A percentile compares a stretch with the other conserved stretches of the same genome.
Conservation (phyloP, 2,113 vertebrate species). For the Ornithorhynchus anatinus region DNA sequence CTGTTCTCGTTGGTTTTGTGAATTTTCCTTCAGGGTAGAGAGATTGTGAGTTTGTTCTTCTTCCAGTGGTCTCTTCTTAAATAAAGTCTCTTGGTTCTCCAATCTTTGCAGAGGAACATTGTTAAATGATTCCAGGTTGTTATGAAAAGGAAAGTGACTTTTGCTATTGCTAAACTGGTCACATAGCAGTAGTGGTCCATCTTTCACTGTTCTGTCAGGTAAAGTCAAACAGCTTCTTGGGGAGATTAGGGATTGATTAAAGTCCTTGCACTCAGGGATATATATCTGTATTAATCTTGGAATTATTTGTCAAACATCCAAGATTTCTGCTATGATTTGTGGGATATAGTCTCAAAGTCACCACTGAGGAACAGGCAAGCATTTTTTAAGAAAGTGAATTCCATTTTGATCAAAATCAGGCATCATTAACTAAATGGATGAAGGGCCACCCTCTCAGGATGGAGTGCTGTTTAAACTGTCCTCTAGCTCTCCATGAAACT, state of each 20-base stretch:
- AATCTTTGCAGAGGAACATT: background rate
- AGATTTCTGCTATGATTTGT: conserved; percentile 21
- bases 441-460: background rate
- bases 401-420: background rate
- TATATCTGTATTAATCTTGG: conserved; percentile 33
- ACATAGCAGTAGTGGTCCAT: conserved; percentile 1
- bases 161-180: conserved; percentile 20
- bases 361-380: background rate
- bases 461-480: background rate
- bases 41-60: too few relatives aligned
- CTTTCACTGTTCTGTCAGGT: conserved; percentile 22
- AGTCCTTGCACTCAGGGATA: conserved; percentile 28
- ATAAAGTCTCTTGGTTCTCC: too few relatives aligned
- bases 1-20: too few relatives aligned
- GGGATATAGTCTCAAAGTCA: conserved; percentile 33
- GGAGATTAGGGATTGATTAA: conserved; percentile 54
- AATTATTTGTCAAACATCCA: conserved; percentile 24
- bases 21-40: too few relatives aligned
- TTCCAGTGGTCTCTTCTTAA: too few relatives aligned
- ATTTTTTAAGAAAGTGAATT: conserved; percentile 2
- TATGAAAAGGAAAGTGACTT: background rate
- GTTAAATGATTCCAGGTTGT: background rate
- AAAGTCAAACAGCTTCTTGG: conserved; percentile 48
- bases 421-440: background rate
- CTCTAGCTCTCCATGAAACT: too few relatives aligned